Conservation (phyloP, 2,797 vertebrate genomes). For the Nannoperca obscura region DNA sequence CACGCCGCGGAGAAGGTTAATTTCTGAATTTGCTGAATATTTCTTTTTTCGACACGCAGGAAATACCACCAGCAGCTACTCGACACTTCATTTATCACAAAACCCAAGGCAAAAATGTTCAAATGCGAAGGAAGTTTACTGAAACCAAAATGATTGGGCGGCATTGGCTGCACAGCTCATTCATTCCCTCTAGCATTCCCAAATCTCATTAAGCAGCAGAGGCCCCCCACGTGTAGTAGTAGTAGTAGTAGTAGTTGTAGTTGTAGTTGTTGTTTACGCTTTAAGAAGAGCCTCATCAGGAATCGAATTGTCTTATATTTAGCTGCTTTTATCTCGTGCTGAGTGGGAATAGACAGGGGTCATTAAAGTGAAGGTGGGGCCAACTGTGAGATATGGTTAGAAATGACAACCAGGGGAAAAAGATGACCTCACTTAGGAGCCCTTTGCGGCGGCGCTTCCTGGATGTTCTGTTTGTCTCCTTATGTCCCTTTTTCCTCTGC, state of each 20-base stretch:
- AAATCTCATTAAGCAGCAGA: conserved; percentile 66
- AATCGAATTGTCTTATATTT: conserved; percentile 49
- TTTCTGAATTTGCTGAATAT: conserved; percentile 62
- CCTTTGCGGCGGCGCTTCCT: conserved; percentile 49
- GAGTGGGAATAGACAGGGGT: conserved; percentile 47
- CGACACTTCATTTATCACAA: conserved; percentile 68
- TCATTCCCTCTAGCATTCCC: conserved; percentile 60
- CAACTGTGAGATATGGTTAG: conserved; percentile 51
- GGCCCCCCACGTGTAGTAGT: conserved; percentile 11
- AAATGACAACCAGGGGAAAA: conserved; percentile 60
- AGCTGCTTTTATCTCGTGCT: conserved; percentile 56
- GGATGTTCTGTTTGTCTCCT: conserved; percentile 37
- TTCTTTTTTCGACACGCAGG: conserved; percentile 52
- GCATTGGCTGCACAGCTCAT: conserved; percentile 57
- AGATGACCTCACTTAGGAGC: conserved; percentile 59
- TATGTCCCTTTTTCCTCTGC: conserved; percentile 17
- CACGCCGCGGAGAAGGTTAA: conserved; percentile 35
- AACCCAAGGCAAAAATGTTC: conserved; percentile 60
- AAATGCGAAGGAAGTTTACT: conserved; percentile 62
- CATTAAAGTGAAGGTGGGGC: conserved; percentile 42
- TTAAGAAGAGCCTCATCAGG: conserved; percentile 39
- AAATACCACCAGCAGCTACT: conserved; percentile 56
- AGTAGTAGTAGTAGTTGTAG: not conserved
- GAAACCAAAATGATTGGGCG: conserved; percentile 53
- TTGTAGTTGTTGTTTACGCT: not conserved